Percentiles rank a stretch among this genome's conserved stretches.
phyloP scores from a whole-genome alignment of 2,113 vertebrate species.

The Andinoacara biseriatus region DNA sequence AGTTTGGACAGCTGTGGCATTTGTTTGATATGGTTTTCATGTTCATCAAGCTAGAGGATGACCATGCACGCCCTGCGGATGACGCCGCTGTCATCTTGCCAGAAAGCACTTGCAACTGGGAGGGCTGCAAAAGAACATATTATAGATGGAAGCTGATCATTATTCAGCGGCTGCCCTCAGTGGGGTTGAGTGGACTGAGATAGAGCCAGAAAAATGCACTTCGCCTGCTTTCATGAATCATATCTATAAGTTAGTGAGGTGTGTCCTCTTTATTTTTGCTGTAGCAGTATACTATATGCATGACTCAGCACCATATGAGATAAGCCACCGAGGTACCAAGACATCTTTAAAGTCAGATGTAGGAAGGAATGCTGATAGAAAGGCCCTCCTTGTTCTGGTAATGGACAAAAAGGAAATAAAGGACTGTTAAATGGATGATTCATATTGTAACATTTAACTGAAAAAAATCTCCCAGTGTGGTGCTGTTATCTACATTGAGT shows the following conservation, averaged over 20 bases:
- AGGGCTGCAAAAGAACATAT: slow-evolving; percentile 31
- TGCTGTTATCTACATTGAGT: slow-evolving; percentile 39
- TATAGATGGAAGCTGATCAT: slow-evolving; percentile 22
- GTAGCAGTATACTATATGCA: background rate
- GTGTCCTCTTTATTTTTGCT: slow-evolving; percentile 39
- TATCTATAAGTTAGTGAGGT: slow-evolving; percentile 38
- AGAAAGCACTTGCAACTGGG: slow-evolving; percentile 24
- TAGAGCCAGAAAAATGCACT: slow-evolving; percentile 23
- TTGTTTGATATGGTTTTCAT: slow-evolving; percentile 57
- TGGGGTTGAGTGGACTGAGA: slow-evolving; percentile 18
- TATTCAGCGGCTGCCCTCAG: slow-evolving; percentile 26
- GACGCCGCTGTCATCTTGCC: slow-evolving; percentile 40
- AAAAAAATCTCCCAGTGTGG: slow-evolving; percentile 26
- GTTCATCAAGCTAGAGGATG: slow-evolving; percentile 56
- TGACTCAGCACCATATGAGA: slow-evolving; percentile 43
- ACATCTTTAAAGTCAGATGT: slow-evolving; percentile 25
- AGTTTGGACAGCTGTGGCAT: slow-evolving; percentile 68
- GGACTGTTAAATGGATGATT: slow-evolving; percentile 43
- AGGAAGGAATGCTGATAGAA: slow-evolving; percentile 5
- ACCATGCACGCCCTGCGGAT: slow-evolving; percentile 4
- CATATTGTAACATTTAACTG: slow-evolving; percentile 30
- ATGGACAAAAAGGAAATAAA: slow-evolving; percentile 30
- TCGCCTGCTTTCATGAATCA: slow-evolving; percentile 45
- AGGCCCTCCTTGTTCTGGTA: background rate
- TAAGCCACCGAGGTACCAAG: slow-evolving; percentile 26